Evolutionary conservation across 2,113 vertebrate species (phyloP).

Genomic region (Danionella cerebrum): DNA sequence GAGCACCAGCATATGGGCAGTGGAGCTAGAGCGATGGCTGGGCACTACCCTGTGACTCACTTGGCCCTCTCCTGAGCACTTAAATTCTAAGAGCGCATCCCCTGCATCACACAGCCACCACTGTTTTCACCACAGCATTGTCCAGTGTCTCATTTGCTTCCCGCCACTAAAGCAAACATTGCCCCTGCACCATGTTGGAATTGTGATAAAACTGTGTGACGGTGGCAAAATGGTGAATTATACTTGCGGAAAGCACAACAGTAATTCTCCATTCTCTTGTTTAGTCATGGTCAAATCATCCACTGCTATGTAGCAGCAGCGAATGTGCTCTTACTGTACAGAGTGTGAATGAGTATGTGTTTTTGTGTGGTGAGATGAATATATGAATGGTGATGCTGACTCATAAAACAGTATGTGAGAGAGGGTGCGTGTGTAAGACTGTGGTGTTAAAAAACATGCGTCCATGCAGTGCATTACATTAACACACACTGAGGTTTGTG

Average conservation of each 20-base stretch:
- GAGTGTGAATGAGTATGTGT: slow-evolving; percentile 10
- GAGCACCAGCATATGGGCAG: too few relatives aligned
- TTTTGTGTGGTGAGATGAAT: background rate
- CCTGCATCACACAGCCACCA: too few relatives aligned
- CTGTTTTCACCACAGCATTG: too few relatives aligned
- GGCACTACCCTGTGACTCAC: too few relatives aligned
- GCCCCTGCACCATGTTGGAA: too few relatives aligned
- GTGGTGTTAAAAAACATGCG: slow-evolving; percentile 11
- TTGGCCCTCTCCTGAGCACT: too few relatives aligned
- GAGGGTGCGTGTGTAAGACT: background rate
- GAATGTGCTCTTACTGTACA: background rate
- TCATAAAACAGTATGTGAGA: slow-evolving; percentile 14
- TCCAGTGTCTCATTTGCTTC: too few relatives aligned
- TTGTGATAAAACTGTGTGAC: background rate
- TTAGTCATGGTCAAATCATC: background rate
- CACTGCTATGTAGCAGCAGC: background rate
- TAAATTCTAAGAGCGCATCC: too few relatives aligned
- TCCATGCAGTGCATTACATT: background rate
- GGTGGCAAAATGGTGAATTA: background rate
- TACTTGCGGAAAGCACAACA: background rate
- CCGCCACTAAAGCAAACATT: too few relatives aligned
- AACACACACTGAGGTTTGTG: background rate
- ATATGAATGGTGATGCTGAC: slow-evolving; percentile 13
- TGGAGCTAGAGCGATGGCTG: too few relatives aligned
- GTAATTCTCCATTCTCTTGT: background rate